Evolutionary conservation across 2,113 vertebrate species (phyloP).

Genomic region (Oreocharis arfaki): DNA sequence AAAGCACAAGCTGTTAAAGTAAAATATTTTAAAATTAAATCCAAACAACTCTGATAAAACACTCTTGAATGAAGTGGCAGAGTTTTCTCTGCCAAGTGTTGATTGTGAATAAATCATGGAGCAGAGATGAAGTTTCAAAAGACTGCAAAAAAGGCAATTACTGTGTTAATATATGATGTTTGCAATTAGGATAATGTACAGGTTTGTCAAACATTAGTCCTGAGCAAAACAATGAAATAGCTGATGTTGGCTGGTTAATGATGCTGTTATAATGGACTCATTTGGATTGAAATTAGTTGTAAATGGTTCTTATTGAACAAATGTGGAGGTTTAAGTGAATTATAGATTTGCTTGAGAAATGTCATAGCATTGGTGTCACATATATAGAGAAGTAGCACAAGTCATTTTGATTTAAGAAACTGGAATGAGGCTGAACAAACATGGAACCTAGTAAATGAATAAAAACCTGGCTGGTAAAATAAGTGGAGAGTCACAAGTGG

Average conservation of each 20-base stretch:
- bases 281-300: neutral
- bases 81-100: neutral
- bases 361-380: neutral
- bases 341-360: neutral
- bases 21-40: neutral
- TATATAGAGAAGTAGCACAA: neutral
- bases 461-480: neutral
- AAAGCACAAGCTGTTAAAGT: neutral
- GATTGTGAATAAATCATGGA: neutral
- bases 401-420: neutral
- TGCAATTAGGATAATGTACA: conserved; percentile 23
- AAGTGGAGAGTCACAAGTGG: neutral
- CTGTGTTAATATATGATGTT: neutral
- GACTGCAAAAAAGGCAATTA: neutral
- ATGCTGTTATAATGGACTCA: neutral
- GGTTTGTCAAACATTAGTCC: conserved; percentile 1
- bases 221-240: neutral
- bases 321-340: neutral
- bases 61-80: neutral
- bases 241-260: neutral
- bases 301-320: neutral
- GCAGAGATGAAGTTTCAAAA: neutral
- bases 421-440: neutral
- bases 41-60: neutral
- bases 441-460: neutral